A percentile compares a stretch with the other conserved stretches of the same genome.
phyloP scores from a whole-genome alignment of 2,113 vertebrate species.

The Neoarius graeffei region DNA sequence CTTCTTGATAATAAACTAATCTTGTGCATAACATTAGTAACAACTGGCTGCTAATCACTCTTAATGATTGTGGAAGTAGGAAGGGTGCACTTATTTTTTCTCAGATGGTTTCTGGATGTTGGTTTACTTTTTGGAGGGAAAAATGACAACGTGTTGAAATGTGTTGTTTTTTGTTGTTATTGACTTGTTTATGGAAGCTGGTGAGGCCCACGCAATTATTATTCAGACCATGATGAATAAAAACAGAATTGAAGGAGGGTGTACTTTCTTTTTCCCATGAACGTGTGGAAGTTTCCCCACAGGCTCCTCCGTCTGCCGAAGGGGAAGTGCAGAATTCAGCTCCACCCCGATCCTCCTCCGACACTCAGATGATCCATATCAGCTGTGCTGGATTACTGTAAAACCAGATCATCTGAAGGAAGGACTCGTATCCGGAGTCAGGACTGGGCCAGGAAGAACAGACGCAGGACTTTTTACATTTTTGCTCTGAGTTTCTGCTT shows the following conservation, averaged over 20 bases:
- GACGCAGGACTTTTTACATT: neutral
- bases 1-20: neutral
- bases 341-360: neutral
- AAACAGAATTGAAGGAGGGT: neutral
- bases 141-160: neutral
- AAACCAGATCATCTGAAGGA: neutral
- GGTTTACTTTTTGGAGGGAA: neutral
- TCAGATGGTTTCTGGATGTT: neutral
- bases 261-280: neutral
- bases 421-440: neutral
- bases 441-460: neutral
- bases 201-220: neutral
- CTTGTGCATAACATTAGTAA: neutral
- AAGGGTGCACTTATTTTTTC: neutral
- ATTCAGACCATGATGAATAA: neutral
- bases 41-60: neutral
- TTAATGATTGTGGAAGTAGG: neutral
- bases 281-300: neutral
- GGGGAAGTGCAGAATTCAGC: neutral
- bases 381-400: neutral
- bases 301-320: neutral
- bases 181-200: neutral
- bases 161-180: neutral
- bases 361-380: neutral
- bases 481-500: neutral